Percentiles rank a stretch among this genome's conserved stretches.
These are phyloP conservation scores for Pyrrhia umbra DNA, from an alignment of 2,888 invertebrate genomes.

Conservation along the genomic window DNA sequence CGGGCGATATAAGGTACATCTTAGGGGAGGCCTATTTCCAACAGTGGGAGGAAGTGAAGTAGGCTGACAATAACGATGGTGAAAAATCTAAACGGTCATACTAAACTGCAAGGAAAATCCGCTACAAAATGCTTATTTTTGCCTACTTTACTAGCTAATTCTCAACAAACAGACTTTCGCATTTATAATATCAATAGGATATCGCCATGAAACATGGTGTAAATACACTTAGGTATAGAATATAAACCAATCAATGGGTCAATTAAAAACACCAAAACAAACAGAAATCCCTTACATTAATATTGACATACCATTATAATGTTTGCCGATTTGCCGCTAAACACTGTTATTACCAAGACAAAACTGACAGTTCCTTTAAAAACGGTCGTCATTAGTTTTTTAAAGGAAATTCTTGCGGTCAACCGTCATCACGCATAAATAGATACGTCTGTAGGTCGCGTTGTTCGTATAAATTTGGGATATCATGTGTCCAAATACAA, in stretches of 20 bases:
- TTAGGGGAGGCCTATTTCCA: too few relatives aligned
- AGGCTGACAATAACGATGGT: too few relatives aligned
- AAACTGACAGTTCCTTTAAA: constrained; percentile 49
- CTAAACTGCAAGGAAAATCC: constrained; percentile 31
- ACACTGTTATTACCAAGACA: constrained; percentile 57
- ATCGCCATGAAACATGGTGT: neutral
- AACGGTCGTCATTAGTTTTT: constrained; percentile 43
- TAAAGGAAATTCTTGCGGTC: constrained; percentile 53
- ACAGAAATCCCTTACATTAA: constrained; percentile 2
- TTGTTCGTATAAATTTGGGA: constrained; percentile 6
- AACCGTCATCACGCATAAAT: constrained; percentile 48
- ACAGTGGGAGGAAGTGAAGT: too few relatives aligned
- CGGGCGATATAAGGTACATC: too few relatives aligned
- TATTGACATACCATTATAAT: constrained; percentile 38
- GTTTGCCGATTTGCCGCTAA: constrained; percentile 59
- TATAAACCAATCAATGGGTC: neutral
- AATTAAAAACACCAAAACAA: constrained; percentile 3
- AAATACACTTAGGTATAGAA: neutral
- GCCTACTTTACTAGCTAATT: too few relatives aligned
- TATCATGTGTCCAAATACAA: constrained; percentile 4
- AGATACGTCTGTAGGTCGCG: constrained; percentile 25
- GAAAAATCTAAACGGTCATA: neutral
- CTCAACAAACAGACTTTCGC: too few relatives aligned
- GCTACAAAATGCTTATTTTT: too few relatives aligned
- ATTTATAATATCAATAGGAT: too few relatives aligned